These are phyloP conservation scores for Drosophila parthenogenetica DNA, from an alignment of 2,888 invertebrate species.

Conservation along the genomic window DNA sequence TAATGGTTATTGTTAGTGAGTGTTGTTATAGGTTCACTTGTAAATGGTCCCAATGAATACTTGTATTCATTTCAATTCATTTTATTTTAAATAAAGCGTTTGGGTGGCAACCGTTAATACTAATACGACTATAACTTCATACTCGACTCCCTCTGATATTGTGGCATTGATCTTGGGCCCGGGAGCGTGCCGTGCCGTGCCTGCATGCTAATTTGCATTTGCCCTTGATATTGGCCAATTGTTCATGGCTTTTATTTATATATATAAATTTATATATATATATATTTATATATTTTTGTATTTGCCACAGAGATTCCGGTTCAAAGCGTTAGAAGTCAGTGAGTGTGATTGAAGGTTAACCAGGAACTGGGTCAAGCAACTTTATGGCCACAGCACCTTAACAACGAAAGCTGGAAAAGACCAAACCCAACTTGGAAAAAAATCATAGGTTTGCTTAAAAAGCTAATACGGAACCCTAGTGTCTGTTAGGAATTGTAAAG, in stretches of 20 bases:
- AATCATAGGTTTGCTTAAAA: not conserved
- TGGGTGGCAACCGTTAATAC: conserved; percentile 10
- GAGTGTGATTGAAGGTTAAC: conserved; percentile 34
- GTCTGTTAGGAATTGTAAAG: not conserved
- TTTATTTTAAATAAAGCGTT: not conserved
- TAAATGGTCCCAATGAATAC: conserved; percentile 12
- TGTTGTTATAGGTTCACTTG: conserved; percentile 14
- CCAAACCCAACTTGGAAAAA: not conserved
- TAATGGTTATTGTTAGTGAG: conserved; percentile 50
- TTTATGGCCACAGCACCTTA: conserved; percentile 4
- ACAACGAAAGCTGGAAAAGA: conserved; percentile 4
- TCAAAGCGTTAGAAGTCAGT: conserved; percentile 26
- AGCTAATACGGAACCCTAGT: not conserved
- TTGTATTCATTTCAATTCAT: conserved; percentile 9
- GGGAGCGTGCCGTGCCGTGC: conserved; percentile 12
- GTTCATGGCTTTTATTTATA: conserved; percentile 11
- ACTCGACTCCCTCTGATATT: conserved; percentile 14
- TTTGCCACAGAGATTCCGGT: conserved; percentile 44
- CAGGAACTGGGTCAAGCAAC: conserved; percentile 49
- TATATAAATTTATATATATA: no score
- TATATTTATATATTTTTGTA: not conserved
- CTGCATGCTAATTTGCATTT: conserved; percentile 37
- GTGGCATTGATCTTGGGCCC: conserved; percentile 25
- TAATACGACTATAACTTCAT: conserved; percentile 1
- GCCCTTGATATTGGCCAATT: conserved; percentile 60